phyloP scores from a whole-genome alignment of 2,797 vertebrate species.

The Bovichtus diacanthus region DNA sequence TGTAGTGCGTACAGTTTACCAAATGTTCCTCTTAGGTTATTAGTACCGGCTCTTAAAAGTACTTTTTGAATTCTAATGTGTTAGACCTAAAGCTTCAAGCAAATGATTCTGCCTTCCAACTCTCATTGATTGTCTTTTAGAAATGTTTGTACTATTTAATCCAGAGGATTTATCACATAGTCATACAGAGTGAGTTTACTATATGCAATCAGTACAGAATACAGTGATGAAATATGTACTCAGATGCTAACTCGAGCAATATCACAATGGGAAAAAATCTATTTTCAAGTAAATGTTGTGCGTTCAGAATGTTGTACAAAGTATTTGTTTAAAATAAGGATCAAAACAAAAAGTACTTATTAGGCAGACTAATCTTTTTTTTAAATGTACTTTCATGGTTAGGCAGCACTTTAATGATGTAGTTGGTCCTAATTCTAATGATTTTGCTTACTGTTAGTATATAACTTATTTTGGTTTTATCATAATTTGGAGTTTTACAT shows the following conservation, averaged over 20 bases:
- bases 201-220: neutral
- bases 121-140: conserved; percentile 3
- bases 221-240: neutral
- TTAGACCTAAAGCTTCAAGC: neutral
- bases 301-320: neutral
- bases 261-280: neutral
- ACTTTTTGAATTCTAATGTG: neutral
- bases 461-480: neutral
- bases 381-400: neutral
- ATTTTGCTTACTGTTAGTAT: neutral
- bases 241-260: neutral
- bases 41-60: neutral
- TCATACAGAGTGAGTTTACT: neutral
- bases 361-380: neutral
- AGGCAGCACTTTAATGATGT: neutral
- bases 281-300: neutral
- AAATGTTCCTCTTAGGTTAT: neutral
- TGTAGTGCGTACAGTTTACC: neutral
- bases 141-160: neutral
- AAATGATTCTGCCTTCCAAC: neutral
- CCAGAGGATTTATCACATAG: neutral
- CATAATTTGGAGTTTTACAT: neutral
- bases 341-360: neutral
- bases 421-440: neutral
- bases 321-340: neutral